A percentile compares a stretch with the other conserved stretches of the same genome.
Conservation (phyloP, 2,113 vertebrate species). For the Limanda limanda region DNA sequence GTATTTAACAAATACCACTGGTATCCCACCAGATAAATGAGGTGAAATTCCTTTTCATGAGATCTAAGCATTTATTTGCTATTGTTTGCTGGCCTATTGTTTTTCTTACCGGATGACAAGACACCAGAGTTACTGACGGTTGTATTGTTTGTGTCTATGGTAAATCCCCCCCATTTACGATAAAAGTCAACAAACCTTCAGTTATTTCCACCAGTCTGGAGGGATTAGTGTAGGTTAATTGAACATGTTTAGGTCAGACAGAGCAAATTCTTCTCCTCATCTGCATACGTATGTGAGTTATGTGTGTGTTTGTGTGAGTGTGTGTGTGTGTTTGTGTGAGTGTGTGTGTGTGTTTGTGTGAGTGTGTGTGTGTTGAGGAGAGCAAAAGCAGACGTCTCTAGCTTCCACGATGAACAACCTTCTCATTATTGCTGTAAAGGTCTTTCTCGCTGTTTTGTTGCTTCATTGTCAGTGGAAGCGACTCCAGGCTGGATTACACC, state of each 20-base stretch:
- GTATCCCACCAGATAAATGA: no score
- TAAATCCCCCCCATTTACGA: neutral
- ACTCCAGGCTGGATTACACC: slow-evolving; percentile 48
- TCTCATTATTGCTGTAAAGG: slow-evolving; percentile 56
- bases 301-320: slow-evolving; percentile 1
- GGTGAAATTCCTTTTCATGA: neutral
- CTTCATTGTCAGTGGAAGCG: slow-evolving; percentile 43
- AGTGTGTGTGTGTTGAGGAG: neutral
- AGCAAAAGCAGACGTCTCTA: slow-evolving; percentile 4
- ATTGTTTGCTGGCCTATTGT: no score
- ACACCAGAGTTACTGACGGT: neutral
- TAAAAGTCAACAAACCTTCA: slow-evolving; percentile 3
- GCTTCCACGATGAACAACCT: slow-evolving; percentile 29
- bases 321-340: slow-evolving; percentile 9
- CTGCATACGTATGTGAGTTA: no score
- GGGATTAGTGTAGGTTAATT: slow-evolving; percentile 18
- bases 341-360: neutral
- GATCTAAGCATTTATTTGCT: no score
- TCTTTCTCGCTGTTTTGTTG: slow-evolving; percentile 47
- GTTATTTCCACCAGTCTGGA: neutral
- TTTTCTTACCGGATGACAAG: no score
- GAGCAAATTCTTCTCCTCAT: slow-evolving; percentile 12
- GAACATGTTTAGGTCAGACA: slow-evolving; percentile 39
- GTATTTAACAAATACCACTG: neutral
- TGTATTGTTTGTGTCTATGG: neutral